Conservation (phyloP, 2,113 vertebrate genomes). For the Daubentonia madagascariensis region DNA sequence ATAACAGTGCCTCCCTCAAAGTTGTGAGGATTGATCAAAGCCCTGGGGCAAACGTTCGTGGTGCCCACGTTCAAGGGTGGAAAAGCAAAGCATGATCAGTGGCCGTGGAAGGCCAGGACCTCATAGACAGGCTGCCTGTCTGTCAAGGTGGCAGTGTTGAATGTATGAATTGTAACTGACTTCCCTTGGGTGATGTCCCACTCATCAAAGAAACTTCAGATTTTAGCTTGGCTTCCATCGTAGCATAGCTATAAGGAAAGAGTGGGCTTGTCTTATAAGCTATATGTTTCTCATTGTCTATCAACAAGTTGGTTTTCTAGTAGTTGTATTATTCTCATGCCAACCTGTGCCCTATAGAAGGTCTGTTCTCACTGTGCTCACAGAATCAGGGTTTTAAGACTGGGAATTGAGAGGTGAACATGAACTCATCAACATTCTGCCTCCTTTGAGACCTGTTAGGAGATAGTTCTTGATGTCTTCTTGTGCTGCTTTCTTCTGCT, state of each 20-base stretch:
- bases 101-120: fast-evolving
- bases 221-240: background rate
- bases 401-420: background rate
- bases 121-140: fast-evolving
- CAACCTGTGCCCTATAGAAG: fast-evolving
- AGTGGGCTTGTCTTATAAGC: background rate
- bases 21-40: background rate
- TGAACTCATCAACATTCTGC: fast-evolving
- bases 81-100: fast-evolving
- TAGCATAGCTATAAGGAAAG: background rate
- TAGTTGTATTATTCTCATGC: background rate
- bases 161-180: background rate
- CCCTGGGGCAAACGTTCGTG: fast-evolving
- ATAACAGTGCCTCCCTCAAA: background rate
- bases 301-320: background rate
- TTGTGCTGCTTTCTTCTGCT: too few species aligned
- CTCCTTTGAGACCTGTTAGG: too few species aligned
- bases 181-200: background rate
- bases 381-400: background rate
- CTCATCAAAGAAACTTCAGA: background rate
- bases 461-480: background rate
- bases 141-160: background rate
- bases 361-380: background rate
- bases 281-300: background rate
- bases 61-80: background rate